Base-by-base conservation (phyloP, 2,888 invertebrate genomes). In the Ichneumon xanthorius region DNA sequence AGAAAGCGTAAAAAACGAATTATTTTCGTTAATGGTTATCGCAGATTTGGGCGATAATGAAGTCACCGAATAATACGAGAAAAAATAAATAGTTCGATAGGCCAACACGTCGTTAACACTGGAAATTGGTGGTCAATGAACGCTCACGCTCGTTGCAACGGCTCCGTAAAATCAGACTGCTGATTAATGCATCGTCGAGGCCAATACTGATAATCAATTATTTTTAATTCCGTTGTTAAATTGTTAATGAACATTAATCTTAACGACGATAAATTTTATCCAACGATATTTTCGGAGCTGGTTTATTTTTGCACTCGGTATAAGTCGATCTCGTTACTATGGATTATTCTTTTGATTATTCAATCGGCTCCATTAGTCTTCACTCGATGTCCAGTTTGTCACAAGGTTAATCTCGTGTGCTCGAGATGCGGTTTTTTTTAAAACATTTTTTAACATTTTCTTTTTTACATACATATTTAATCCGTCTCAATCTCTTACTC, bases 301-400 rank as follows among this genome's bases (percentile, higher is more conserved):
- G 14, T 55, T 63, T 48, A 61, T 80, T 72, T n/a, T 55, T 16
- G 55, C 48, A 68, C 76, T 72, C 40, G 58, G 11, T 58, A 7
- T 16, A 50, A 30, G 19, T 65, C 16, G 14, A 26, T 75, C 67
- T 33, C 16, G 40, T 48, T 6, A n/a, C 30, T 33, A 30, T 33
- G 7, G n/a, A 53, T 75, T 50, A 40, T 50, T 55, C 6, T 45
- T 30, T 71, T 19, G 26, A 40, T 58, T 55, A 1, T 67, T 72
- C 40, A 48, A 61, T 26, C 14, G 50, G 50, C 30, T 50, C 11
- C 30, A 48, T 71, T 26, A 26, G 65, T 58, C 48, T 4, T 73
- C 81, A 81, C 81, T 81, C 14, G 73, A 37, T 68, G 53, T 53
- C 50, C 67, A 19, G 40, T 33, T 79, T 7, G 37, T 76, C 77